Percentiles rank a stretch among this genome's conserved stretches.
Evolutionary conservation across 2,797 vertebrate species (phyloP).

Genomic region (Phalanger gymnotis): DNA sequence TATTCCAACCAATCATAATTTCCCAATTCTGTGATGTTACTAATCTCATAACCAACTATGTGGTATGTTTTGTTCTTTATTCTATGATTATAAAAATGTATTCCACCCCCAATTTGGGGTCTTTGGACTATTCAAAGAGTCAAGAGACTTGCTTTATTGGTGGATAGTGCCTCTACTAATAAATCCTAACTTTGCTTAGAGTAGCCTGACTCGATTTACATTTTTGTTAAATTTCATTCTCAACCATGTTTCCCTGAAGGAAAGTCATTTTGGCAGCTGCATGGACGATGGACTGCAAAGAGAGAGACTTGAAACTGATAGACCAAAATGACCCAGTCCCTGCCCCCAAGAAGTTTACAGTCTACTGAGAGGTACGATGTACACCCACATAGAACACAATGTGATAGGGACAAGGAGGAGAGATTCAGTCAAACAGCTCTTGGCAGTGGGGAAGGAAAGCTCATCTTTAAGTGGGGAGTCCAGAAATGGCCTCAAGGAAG

Average conservation of each 20-base stretch:
- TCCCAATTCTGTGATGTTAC: not conserved
- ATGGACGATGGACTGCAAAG: too few relatives aligned
- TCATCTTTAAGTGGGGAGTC: not conserved
- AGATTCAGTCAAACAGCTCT: not conserved
- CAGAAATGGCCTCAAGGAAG: not conserved
- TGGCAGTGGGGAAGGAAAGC: not conserved
- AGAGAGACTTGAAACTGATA: not conserved
- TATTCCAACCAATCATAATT: not conserved
- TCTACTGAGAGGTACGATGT: not conserved
- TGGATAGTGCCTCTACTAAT: not conserved
- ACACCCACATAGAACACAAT: not conserved
- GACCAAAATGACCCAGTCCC: too few relatives aligned
- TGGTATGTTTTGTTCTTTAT: not conserved
- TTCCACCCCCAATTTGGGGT: not conserved
- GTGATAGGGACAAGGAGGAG: not conserved
- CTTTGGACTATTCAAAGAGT: not conserved
- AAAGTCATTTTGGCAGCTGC: too few relatives aligned
- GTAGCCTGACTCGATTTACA: not conserved
- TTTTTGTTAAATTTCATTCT: not conserved
- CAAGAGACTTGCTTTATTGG: not conserved
- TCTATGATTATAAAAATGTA: not conserved
- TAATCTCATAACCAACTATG: not conserved
- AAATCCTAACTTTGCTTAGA: not conserved
- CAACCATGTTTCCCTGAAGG: not conserved
- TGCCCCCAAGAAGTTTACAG: not conserved